Percentiles rank a stretch among this genome's conserved stretches.
These are phyloP conservation scores for Bilobella aurantiaca DNA, from an alignment of 1,140 invertebrate species.

Conservation along the genomic window DNA sequence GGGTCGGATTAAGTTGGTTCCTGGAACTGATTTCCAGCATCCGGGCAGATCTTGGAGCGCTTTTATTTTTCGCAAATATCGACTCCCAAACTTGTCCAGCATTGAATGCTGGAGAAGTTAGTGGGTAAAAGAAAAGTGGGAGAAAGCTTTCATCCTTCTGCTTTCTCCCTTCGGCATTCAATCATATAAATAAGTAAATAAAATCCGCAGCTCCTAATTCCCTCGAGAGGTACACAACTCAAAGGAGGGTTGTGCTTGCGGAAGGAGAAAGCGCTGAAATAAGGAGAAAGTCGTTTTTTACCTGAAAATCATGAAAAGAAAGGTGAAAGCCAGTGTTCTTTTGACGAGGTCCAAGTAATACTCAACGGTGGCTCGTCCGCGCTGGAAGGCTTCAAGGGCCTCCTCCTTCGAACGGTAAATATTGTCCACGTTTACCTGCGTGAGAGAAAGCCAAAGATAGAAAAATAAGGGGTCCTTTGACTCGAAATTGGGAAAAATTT, in stretches of 20 bases:
- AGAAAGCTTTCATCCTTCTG: background rate
- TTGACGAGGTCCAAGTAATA: conserved; percentile 19
- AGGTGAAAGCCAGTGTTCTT: conserved; percentile 17
- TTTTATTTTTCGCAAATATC: no score
- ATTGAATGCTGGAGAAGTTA: no score
- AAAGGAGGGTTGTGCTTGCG: background rate
- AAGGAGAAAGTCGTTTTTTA: conserved; percentile 1
- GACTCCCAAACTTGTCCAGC: no score
- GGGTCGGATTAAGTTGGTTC: no score
- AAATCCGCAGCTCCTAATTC: background rate
- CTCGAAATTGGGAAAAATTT: no score
- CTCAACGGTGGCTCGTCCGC: conserved; percentile 8
- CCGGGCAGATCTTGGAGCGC: no score
- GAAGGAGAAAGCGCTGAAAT: no score
- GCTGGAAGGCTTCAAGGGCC: conserved; percentile 9
- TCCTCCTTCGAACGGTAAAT: conserved; percentile 16
- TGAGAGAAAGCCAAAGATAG: background rate
- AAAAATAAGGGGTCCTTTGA: no score
- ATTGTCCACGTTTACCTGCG: conserved; percentile 20
- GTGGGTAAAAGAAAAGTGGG: background rate
- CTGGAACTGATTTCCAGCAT: no score
- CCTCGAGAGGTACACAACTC: background rate
- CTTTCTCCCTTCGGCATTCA: background rate
- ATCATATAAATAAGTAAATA: conserved; percentile 8
- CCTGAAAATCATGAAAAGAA: conserved; percentile 24